phyloP scores from a whole-genome alignment of 2,888 invertebrate genomes.

The Flexamia atlantica region DNA sequence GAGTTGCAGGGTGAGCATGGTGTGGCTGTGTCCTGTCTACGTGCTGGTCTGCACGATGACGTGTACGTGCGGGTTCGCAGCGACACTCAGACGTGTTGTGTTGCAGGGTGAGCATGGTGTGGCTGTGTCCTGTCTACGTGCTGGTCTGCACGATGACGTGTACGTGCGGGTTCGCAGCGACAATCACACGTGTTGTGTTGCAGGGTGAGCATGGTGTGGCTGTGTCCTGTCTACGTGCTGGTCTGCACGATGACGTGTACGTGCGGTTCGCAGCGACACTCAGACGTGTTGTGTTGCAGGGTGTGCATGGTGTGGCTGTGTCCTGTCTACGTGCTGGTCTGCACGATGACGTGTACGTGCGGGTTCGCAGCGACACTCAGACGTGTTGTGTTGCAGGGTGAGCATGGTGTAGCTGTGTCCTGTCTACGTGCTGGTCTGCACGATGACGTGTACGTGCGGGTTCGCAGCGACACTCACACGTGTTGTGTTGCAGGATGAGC shows the following conservation, averaged over 20 bases:
- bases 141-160: constrained; percentile 19
- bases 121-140: constrained; percentile 9
- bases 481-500: constrained; percentile 29
- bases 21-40: constrained; percentile 15
- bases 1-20: constrained; percentile 18
- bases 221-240: constrained; percentile 23
- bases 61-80: constrained; percentile 3
- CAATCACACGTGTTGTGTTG: not conserved
- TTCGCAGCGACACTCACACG: constrained; percentile 14
- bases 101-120: constrained; percentile 38
- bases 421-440: constrained; percentile 32
- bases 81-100: not conserved
- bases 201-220: constrained; percentile 38
- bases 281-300: constrained; percentile 2
- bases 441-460: constrained; percentile 23
- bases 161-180: constrained; percentile 6
- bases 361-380: constrained; percentile 38
- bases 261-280: not conserved
- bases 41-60: constrained; percentile 29
- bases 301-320: constrained; percentile 39
- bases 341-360: constrained; percentile 19
- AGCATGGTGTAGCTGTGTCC: constrained; percentile 40
- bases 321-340: constrained; percentile 15
- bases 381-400: constrained; percentile 28
- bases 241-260: not conserved